Evolutionary conservation across 2,797 vertebrate species (phyloP), one percentile per base, ranked within the genome.

Genomic region (Cyprinodon diabolis): DNA sequence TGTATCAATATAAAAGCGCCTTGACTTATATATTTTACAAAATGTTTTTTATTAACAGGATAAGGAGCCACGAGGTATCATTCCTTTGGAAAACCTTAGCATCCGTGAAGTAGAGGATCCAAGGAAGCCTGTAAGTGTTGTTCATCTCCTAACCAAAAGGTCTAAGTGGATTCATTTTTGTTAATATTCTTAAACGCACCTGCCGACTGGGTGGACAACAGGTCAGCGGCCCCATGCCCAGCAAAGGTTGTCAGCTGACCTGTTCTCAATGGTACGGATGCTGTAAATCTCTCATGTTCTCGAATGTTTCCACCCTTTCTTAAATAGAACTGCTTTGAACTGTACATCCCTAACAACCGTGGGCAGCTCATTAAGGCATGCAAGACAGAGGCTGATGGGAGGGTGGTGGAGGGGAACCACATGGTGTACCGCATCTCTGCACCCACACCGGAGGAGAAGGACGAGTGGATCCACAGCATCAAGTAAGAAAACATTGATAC

Each of bases 21-120:
- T 49, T 71, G 30, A 19, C 25, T 19, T 25, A 57, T 48, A 45
- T 43, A 2, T 1, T 37, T 11, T 11, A 30, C 17, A 13, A 23
- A 66, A 12, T 71, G 11, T 21, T 68, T 77, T 47, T 86, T n/a
- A 65, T 65, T 55, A 49, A 76, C 85, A 98, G 97, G 97, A 98
- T 89, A 98, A 98, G 84, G 97, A 98, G 51, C 97, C 97, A 0
- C 90, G 97, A 80, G 97, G 97, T 2, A 98, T 98, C 77, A 98
- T 98, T 85, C 97, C 97, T 0, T 84, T 98, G 87, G 97, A 98
- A 93, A 98, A 98, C 72, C 95, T 98, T 21, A 97, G 97, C 84
- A 98, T 98, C 84, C 96, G 97, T 4, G 97, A 98, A 84, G 97
- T 98, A n/a, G 97, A 98, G 65, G 97, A 98, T 69, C 96, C 97